Evolutionary conservation across 1,140 invertebrate species (phyloP), one percentile per base, ranked within the genome.

Genomic region (Sinonovacula constricta): DNA sequence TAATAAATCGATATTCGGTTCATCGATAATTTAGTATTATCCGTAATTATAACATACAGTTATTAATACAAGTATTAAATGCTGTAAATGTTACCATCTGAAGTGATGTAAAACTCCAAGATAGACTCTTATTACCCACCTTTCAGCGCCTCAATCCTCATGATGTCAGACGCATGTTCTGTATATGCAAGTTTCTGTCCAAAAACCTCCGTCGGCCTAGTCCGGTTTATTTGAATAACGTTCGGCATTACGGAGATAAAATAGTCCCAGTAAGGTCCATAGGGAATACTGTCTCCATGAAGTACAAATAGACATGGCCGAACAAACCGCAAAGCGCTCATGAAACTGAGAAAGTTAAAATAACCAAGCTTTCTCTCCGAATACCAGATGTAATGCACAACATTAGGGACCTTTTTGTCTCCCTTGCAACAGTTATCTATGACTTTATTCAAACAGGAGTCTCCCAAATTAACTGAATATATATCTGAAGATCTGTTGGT

Each of bases 131-230:
- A n/a, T n/a, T 15, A 51, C 49, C 36, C 72, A 81, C 82, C 67
- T 68, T 36, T 62, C 24, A 83, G 54, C 0, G 70, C 70, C 33
- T 81, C 69, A 28, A 83, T 60, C 26, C 82, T 68, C 5, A 75
- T 80, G n/a, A 81, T 79, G 59, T 83, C 79, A 2, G 82, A 75
- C 30, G 79, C 68, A 76, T 83, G 82, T 56, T 81, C 80, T 14
- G 72, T 66, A 24, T 31, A 74, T 0, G 67, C 79, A n/a, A 83
- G 33, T 51, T 39, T 70, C 34, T 57, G 45, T 18, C 76, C 69
- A 65, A 79, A 81, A 1, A 81, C 45, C 10, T 22, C 51, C 1
- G 33, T 30, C 3, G 82, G 79, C 28, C 69, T 70, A 34, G 34
- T 31, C 15, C 70, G 34, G 1, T 67, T 57, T n/a, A 84, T 74